Percentiles rank a stretch among this genome's conserved stretches.
Evolutionary conservation across 2,113 vertebrate species (phyloP).

Genomic region (Sinocyclocheilus anophthalmus): DNA sequence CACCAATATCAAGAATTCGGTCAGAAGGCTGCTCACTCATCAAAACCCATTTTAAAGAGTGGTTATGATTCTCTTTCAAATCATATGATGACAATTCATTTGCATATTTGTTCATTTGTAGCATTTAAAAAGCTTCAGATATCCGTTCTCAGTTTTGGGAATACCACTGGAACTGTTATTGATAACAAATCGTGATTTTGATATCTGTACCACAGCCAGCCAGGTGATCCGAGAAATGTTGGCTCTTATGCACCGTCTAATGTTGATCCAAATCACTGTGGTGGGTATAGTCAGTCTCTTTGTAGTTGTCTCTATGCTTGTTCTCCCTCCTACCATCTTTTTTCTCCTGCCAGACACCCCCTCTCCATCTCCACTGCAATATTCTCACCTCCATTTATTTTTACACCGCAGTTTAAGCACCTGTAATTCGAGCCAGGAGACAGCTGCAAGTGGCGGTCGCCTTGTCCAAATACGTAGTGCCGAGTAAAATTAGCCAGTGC

Average conservation of each 20-base stretch:
- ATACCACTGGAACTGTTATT: not conserved
- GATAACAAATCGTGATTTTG: constrained; percentile 35
- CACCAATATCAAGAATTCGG: not conserved
- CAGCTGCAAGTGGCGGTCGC: constrained; percentile 54
- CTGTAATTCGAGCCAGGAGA: constrained; percentile 53
- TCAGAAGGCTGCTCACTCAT: not conserved
- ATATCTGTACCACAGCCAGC: constrained; percentile 15
- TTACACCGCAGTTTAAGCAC: constrained; percentile 49
- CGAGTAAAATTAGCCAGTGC: constrained; percentile 59
- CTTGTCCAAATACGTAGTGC: constrained; percentile 59
- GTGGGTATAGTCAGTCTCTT: constrained; percentile 28
- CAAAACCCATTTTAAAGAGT: not conserved
- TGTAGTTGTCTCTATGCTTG: constrained; percentile 35
- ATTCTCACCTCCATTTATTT: constrained; percentile 60
- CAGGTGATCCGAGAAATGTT: constrained; percentile 31
- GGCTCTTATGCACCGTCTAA: constrained; percentile 30
- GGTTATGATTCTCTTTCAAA: not conserved
- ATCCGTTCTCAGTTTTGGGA: constrained; percentile 12
- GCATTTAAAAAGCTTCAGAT: constrained; percentile 4
- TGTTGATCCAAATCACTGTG: constrained; percentile 36
- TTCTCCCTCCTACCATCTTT: constrained; percentile 21
- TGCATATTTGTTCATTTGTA: not conserved
- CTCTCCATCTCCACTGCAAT: constrained; percentile 4
- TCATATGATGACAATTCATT: not conserved
- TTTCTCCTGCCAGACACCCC: constrained; percentile 27